Base-by-base conservation (phyloP, 2,113 vertebrate species). In the Dolichallabes microphthalmus region DNA sequence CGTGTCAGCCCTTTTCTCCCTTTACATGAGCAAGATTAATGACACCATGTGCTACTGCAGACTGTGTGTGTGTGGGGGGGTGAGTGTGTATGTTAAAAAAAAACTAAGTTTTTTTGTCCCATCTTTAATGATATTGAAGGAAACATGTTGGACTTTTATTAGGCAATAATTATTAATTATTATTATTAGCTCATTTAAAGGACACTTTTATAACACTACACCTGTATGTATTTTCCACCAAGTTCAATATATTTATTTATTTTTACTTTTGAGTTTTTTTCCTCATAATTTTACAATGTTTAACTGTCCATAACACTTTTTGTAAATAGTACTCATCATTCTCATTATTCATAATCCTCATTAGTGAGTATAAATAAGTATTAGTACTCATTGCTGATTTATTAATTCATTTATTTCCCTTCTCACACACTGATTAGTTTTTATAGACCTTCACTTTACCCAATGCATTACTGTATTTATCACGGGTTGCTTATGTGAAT, bases 391-490 rank as follows among this genome's bases (percentile, higher is more conserved):
- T 45, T 45, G 45, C 45, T 45, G 45, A 45, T 45, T 45, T 45
- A 64, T 64, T 25, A 12, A 25, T 63, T 63, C 12, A 60, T 30
- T 19, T 64, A 66, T 55, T 83, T 61, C 10, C 60, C 80, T 83
- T 88, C 83, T 88, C 84, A 88, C 88, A 86, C 92, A 93, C 93
- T 92, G 90, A 94, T 95, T 95, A 95, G 94, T 93, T 91, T 91
- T 92, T 93, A 91, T 93, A 93, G 93, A 93, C 1, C 58, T n/a
- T n/a, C 91, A 93, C 95, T 95, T 95, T 93, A 95, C 93, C 94
- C 92, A 92, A 94, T 92, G 90, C n/a, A n/a, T n/a, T n/a, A n/a
- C n/a, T n/a, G n/a, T n/a, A n/a, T n/a, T n/a, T n/a, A n/a, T n/a
- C n/a, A n/a, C n/a, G n/a, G n/a, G n/a, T n/a, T n/a, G n/a, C n/a